Percentiles rank a stretch among this genome's conserved stretches.
Evolutionary conservation across 2,888 invertebrate species (phyloP).

Genomic region (Suillia variegata): DNA sequence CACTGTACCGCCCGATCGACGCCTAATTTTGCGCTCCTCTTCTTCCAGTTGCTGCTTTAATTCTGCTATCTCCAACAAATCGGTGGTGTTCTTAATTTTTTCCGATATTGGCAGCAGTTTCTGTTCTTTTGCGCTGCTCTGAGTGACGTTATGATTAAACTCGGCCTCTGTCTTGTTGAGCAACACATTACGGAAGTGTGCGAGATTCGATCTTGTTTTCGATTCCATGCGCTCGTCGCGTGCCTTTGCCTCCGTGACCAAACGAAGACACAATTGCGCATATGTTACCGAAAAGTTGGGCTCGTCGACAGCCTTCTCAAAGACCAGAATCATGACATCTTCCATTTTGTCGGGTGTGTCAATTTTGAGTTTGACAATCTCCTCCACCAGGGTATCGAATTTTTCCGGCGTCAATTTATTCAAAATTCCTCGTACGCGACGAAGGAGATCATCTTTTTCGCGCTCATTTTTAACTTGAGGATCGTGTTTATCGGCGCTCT

Average conservation of each 20-base stretch:
- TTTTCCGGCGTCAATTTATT: slow-evolving; percentile 96
- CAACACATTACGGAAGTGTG: slow-evolving; percentile 64
- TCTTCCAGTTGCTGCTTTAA: slow-evolving; percentile 72
- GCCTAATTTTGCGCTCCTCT: slow-evolving; percentile 76
- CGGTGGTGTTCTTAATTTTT: slow-evolving; percentile 61
- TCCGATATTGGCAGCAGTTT: slow-evolving; percentile 58
- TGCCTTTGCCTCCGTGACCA: slow-evolving; percentile 63
- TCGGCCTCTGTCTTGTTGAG: slow-evolving; percentile 80
- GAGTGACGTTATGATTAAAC: slow-evolving; percentile 82
- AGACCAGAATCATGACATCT: slow-evolving; percentile 86
- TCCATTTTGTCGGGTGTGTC: slow-evolving; percentile 78
- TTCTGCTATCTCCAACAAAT: slow-evolving; percentile 73
- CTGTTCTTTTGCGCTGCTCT: slow-evolving; percentile 65
- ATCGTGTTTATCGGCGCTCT: slow-evolving; percentile 21
- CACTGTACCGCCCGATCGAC: slow-evolving; percentile 88
- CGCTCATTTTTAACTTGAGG: slow-evolving; percentile 29
- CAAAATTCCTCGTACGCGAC: slow-evolving; percentile 83
- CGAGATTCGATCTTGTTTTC: slow-evolving; percentile 61
- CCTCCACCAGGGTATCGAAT: slow-evolving; percentile 79
- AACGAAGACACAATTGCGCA: slow-evolving; percentile 81
- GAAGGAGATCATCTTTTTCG: slow-evolving; percentile 71
- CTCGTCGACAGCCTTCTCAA: slow-evolving; percentile 95
- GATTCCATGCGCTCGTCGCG: slow-evolving; percentile 50
- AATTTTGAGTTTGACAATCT: slow-evolving; percentile 78
- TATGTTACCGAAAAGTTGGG: slow-evolving; percentile 92